Base-by-base conservation (phyloP, 2,113 vertebrate species). In the Notarius quadriscutis region DNA sequence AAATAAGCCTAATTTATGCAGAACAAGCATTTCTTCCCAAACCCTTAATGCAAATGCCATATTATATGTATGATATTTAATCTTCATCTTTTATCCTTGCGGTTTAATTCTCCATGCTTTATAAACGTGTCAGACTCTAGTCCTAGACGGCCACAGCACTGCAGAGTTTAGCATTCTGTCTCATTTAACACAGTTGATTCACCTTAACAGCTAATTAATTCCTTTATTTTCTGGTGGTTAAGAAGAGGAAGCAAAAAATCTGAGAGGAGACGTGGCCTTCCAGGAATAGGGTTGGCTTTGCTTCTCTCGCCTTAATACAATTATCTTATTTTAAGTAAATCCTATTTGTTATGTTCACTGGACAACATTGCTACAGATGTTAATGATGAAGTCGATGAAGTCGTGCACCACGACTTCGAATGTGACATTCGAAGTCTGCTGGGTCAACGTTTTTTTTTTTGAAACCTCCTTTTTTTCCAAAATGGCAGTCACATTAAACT, bases 141-240 rank as follows among this genome's bases (percentile, higher is more conserved):
- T 34, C 27, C 78, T 58, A 30, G 75, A 79, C 25, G 75, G 55
- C 79, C 20, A 9, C 7, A 5, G 53, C 18, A 60, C 27, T 48
- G 57, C 57, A 41, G 57, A 48, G 30, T 81, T 81, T 60, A 41
- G 30, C 79, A 62, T 62, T 60, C 79, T 81, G 79, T 81, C 79
- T 62, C 57, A 11, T 81, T 81, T 48, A 81, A 81, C 57, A 81
- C 57, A 62, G 57, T 48, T 41, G 30, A 81, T 81, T 81, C 55
- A 81, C 17, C 18, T 41, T 60, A 81, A 81, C 10, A 60, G 57
- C 18, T 81, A 81, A 81, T 81, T 62, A 81, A 62, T 62, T 67
- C 48, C 62, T 83, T 2, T 51, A n/a, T 25, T 25, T 30, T 17
- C 14, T 5, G 48, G 41, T n/a, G 81, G 14, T 67, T 83, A 67